Conservation (phyloP, 2,797 vertebrate genomes). For the Gobio occitaniae region DNA sequence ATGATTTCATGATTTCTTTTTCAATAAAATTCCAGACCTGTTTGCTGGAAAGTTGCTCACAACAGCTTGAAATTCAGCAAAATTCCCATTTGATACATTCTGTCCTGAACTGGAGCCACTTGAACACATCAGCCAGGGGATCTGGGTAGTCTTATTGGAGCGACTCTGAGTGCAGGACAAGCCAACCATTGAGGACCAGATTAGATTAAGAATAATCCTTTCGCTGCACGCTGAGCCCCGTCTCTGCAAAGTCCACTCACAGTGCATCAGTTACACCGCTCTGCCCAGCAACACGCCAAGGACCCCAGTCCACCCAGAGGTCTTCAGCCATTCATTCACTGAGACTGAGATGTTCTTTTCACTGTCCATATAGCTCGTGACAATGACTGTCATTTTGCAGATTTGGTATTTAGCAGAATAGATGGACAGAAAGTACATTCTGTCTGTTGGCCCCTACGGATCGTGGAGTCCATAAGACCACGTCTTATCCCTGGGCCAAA, state of each 20-base stretch:
- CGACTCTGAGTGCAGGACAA: slow-evolving; percentile 64
- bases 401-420: slow-evolving; percentile 9
- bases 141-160: slow-evolving; percentile 66
- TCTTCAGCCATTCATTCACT: slow-evolving; percentile 9
- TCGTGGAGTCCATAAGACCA: background rate
- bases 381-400: slow-evolving; percentile 26
- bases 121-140: slow-evolving; percentile 62
- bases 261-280: slow-evolving; percentile 47
- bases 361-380: background rate
- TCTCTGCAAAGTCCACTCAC: slow-evolving; percentile 49
- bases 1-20: background rate
- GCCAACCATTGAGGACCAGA: slow-evolving; percentile 71
- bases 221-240: slow-evolving; percentile 34
- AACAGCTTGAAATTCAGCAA: slow-evolving; percentile 17
- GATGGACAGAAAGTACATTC: slow-evolving; percentile 1
- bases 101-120: slow-evolving; percentile 57
- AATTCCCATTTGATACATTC: slow-evolving; percentile 44
- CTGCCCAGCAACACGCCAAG: slow-evolving; percentile 31
- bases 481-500: slow-evolving; percentile 43
- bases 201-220: slow-evolving; percentile 75
- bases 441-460: background rate
- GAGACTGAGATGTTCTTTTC: background rate
- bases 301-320: slow-evolving; percentile 27
- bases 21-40: slow-evolving; percentile 14
- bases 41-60: slow-evolving; percentile 34